A percentile compares a stretch with the other conserved stretches of the same genome.
Conservation (phyloP, 2,797 vertebrate genomes). For the Chlorospingus semifuscus region DNA sequence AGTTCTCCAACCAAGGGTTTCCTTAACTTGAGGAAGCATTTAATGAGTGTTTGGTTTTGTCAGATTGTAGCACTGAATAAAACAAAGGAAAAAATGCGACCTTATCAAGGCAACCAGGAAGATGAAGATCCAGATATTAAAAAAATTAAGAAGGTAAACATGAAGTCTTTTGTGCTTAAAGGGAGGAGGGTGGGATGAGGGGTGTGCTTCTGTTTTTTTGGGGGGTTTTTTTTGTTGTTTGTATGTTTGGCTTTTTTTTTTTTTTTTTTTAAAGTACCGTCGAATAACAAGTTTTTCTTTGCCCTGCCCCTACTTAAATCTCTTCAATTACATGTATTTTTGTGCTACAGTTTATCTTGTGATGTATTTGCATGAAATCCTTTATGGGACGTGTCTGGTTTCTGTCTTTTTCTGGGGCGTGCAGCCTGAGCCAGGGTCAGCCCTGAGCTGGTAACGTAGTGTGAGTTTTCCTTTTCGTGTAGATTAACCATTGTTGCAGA, state of each 20-base stretch:
- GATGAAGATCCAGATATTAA: conserved; percentile 97
- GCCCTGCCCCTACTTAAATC: neutral
- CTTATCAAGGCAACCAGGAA: conserved; percentile 90
- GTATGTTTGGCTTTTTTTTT: neutral
- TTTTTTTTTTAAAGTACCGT: neutral
- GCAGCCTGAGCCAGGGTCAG: neutral
- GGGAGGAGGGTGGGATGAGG: neutral
- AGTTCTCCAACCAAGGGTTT: neutral
- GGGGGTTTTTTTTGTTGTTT: no score
- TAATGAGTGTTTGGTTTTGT: conserved; percentile 38
- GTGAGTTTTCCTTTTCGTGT: neutral
- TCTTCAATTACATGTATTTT: neutral
- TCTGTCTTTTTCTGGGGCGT: neutral
- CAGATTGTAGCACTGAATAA: conserved; percentile 97
- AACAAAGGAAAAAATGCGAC: conserved; percentile 97
- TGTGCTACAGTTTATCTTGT: neutral
- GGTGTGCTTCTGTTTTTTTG: neutral
- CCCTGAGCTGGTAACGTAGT: neutral
- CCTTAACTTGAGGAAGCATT: neutral
- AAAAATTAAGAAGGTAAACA: conserved; percentile 96
- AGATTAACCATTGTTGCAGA: neutral
- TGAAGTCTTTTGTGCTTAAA: neutral
- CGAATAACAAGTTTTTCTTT: neutral
- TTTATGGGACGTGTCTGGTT: neutral
- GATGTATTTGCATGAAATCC: neutral